phyloP scores from a whole-genome alignment of 1,140 invertebrate genomes.

The Ceratina calcarata region DNA sequence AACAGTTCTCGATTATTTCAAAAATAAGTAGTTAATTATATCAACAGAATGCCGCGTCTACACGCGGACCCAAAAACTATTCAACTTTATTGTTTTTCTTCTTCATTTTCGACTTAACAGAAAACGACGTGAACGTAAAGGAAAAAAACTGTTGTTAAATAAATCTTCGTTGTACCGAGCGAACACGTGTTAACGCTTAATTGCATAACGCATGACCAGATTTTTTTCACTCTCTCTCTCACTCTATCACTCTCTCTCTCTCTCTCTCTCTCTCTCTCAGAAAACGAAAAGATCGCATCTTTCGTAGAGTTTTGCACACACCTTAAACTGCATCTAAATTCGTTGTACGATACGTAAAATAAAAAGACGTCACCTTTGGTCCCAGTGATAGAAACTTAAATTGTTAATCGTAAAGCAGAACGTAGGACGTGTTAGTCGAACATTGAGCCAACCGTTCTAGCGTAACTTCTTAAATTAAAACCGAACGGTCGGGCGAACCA shows the following conservation, averaged over 20 bases:
- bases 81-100: background rate
- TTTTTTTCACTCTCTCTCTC: conserved; percentile 36
- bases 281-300: conserved; percentile 34
- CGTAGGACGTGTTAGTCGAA: conserved; percentile 65
- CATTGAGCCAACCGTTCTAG: conserved; percentile 48
- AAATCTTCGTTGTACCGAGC: background rate
- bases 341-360: conserved; percentile 70
- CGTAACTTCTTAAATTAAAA: conserved; percentile 49
- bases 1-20: background rate
- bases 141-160: background rate
- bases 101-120: background rate
- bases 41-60: conserved; percentile 1
- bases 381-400: conserved; percentile 77
- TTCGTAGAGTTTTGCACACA: conserved; percentile 37
- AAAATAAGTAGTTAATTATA: background rate
- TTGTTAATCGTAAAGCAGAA: conserved; percentile 60
- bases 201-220: conserved; percentile 63
- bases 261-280: background rate
- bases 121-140: background rate
- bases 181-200: conserved; percentile 13
- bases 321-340: conserved; percentile 59
- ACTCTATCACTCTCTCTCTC: background rate
- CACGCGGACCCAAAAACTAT: background rate
- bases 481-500: conserved; percentile 45
- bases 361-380: conserved; percentile 76